These are phyloP conservation scores for Sceloporus tristichus DNA, from an alignment of 2,113 vertebrate species.

Conservation along the genomic window DNA sequence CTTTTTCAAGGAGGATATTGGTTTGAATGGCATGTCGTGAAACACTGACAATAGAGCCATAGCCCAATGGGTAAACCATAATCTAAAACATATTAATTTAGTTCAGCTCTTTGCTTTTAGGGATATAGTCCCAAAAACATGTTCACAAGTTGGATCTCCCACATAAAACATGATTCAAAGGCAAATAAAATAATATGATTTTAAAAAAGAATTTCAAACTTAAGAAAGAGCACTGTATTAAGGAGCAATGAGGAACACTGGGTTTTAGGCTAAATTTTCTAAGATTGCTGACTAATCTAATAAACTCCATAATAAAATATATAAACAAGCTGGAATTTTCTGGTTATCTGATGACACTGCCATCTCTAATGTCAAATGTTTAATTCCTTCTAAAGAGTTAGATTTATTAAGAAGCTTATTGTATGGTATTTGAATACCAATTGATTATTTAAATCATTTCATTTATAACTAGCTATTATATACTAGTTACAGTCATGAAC, in stretches of 20 bases:
- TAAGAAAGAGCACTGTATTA: conserved; percentile 59
- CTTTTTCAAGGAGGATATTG: not conserved
- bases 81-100: conserved; percentile 65
- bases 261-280: conserved; percentile 56
- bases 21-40: conserved; percentile 3
- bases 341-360: conserved; percentile 55
- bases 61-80: conserved; percentile 49
- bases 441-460: conserved; percentile 72
- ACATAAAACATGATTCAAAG: conserved; percentile 25
- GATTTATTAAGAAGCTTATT: conserved; percentile 74
- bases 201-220: conserved; percentile 36
- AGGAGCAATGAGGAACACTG: conserved; percentile 46
- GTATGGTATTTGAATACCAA: conserved; percentile 75
- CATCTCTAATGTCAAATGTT: conserved; percentile 64
- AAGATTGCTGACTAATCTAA: conserved; percentile 60
- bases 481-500: conserved; percentile 45
- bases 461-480: conserved; percentile 72
- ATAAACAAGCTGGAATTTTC: conserved; percentile 64
- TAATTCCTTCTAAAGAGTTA: conserved; percentile 63
- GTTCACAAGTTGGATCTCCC: not conserved
- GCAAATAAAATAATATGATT: conserved; percentile 69
- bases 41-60: conserved; percentile 44
- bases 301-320: conserved; percentile 57
- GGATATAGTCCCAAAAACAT: conserved; percentile 50
- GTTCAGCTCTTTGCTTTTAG: conserved; percentile 50